These are phyloP conservation scores for Philantomba maxwellii DNA, from an alignment of 2,113 vertebrate genomes.

Conservation along the genomic window DNA sequence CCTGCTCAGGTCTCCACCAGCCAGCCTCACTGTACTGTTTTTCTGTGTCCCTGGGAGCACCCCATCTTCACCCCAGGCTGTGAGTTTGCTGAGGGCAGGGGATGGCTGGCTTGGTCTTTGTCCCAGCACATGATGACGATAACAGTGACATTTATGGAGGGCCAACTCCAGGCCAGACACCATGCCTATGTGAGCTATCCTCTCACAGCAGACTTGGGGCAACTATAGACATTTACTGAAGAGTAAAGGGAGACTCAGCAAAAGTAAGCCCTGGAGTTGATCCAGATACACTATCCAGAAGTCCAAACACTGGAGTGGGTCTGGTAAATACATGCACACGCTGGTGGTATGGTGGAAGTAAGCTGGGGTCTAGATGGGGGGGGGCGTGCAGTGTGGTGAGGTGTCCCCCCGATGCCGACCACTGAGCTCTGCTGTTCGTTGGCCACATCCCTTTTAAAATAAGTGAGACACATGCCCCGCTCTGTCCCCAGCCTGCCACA, in stretches of 20 bases:
- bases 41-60: not conserved
- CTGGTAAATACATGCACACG: rapidly evolving
- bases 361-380: not conserved
- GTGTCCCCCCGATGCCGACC: not conserved
- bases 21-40: not conserved
- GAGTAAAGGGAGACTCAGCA: not conserved
- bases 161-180: not conserved
- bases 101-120: not conserved
- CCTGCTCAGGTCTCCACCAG: not conserved
- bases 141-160: not conserved
- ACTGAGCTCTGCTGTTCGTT: not conserved
- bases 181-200: not conserved
- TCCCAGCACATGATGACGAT: not conserved
- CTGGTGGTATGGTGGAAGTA: not conserved
- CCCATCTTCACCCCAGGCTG: not conserved
- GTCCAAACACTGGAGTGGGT: not conserved
- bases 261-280: not conserved
- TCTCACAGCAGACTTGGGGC: not conserved
- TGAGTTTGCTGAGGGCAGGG: not conserved
- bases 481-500: not conserved
- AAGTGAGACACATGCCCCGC: not conserved
- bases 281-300: not conserved
- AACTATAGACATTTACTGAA: not conserved
- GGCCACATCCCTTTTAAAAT: not conserved
- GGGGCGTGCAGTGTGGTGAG: not conserved